A percentile compares a stretch with the other conserved stretches of the same genome.
Conservation (phyloP, 2,888 invertebrate species). For the Drosophila vallismaia region DNA sequence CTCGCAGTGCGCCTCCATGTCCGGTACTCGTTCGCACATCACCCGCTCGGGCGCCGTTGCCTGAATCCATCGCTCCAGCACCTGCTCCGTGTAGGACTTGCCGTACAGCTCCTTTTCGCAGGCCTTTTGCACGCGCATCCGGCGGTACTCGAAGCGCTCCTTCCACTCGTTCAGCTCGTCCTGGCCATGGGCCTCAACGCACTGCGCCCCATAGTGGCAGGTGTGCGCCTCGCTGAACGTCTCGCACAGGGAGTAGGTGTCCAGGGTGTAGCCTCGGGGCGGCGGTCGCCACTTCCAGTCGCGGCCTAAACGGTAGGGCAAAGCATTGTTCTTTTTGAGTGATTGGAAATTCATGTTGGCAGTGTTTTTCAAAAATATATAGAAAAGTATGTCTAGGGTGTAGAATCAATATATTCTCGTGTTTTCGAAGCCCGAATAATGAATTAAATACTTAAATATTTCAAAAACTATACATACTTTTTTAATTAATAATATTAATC, state of each 20-base stretch:
- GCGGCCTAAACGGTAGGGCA: slow-evolving; percentile 81
- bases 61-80: slow-evolving; percentile 87
- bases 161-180: slow-evolving; percentile 90
- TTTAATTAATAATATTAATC: too few species aligned
- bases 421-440: not conserved
- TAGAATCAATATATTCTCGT: slow-evolving; percentile 3
- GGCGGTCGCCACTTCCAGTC: slow-evolving; percentile 89
- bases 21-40: slow-evolving; percentile 87
- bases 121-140: slow-evolving; percentile 87
- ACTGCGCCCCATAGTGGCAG: slow-evolving; percentile 89
- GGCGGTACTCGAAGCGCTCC: slow-evolving; percentile 88
- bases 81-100: slow-evolving; percentile 86
- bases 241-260: slow-evolving; percentile 87
- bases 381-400: not conserved
- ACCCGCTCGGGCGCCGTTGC: slow-evolving; percentile 87
- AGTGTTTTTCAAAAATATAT: slow-evolving; percentile 1
- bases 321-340: slow-evolving; percentile 4
- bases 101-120: slow-evolving; percentile 89
- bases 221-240: slow-evolving; percentile 85
- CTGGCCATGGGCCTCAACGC: slow-evolving; percentile 89
- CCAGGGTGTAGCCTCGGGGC: slow-evolving; percentile 87
- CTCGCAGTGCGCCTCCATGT: slow-evolving; percentile 86
- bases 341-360: slow-evolving; percentile 12
- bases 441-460: too few species aligned
- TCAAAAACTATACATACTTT: too few species aligned